These are phyloP conservation scores for Lepidotrigona ventralis DNA, from an alignment of 1,140 invertebrate species.

Conservation along the genomic window DNA sequence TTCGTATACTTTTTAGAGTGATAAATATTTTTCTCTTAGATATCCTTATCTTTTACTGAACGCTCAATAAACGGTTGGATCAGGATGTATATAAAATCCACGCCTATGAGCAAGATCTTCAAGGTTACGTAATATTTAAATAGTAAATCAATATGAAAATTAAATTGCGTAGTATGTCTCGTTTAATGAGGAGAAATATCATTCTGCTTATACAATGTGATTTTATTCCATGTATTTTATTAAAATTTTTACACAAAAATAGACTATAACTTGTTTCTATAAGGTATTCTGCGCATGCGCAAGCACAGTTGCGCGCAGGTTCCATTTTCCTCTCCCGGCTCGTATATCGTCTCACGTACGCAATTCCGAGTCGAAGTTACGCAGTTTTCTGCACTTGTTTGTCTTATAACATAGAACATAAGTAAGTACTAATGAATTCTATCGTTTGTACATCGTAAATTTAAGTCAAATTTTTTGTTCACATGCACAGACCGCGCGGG, in stretches of 20 bases:
- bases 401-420: constrained; percentile 58
- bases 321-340: constrained; percentile 31
- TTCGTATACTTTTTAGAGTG: background rate
- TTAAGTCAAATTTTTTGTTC: too few relatives aligned
- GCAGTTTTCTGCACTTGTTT: constrained; percentile 54
- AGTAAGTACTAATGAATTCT: constrained; percentile 64
- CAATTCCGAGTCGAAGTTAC: constrained; percentile 51
- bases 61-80: constrained; percentile 40
- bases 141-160: constrained; percentile 33
- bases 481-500: too few relatives aligned
- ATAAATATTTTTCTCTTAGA: background rate
- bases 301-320: constrained; percentile 34
- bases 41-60: background rate
- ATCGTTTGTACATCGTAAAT: background rate
- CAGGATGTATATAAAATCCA: constrained; percentile 41
- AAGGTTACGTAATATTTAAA: constrained; percentile 48
- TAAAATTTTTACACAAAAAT: constrained; percentile 35
- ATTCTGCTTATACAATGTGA: background rate
- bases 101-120: constrained; percentile 18
- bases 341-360: constrained; percentile 52
- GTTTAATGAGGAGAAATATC: background rate
- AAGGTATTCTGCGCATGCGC: constrained; percentile 31
- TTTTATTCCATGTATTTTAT: constrained; percentile 8
- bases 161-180: background rate
- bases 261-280: constrained; percentile 18